Conservation (phyloP, 1,140 invertebrate genomes). For the Cyclargus thomasi region DNA sequence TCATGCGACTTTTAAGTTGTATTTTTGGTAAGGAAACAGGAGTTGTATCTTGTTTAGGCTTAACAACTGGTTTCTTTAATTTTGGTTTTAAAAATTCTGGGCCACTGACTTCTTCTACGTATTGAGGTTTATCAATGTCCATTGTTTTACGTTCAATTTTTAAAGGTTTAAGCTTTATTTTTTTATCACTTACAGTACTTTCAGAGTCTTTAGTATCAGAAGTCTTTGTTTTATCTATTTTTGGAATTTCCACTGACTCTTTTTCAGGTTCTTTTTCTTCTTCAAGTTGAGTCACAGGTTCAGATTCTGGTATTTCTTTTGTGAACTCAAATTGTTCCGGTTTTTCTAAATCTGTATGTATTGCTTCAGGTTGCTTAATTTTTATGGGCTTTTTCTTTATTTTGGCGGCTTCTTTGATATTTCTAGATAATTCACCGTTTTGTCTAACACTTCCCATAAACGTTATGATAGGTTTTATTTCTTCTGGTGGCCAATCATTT, state of each 20-base stretch:
- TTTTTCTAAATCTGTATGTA: constrained; percentile 76
- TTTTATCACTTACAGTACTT: constrained; percentile 22
- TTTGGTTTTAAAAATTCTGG: constrained; percentile 79
- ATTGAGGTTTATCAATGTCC: constrained; percentile 50
- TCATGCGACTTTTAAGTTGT: constrained; percentile 80
- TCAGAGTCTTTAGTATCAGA: background rate
- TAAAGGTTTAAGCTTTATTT: constrained; percentile 50
- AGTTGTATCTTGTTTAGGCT: constrained; percentile 71
- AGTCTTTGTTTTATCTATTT: background rate
- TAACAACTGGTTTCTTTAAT: constrained; percentile 76
- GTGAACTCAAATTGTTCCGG: constrained; percentile 64
- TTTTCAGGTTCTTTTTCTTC: background rate
- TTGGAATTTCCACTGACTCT: background rate
- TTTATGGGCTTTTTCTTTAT: constrained; percentile 78
- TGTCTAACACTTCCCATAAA: constrained; percentile 76
- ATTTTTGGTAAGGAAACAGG: constrained; percentile 78
- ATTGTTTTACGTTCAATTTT: constrained; percentile 61
- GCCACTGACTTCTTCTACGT: constrained; percentile 58
- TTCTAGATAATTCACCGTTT: constrained; percentile 81
- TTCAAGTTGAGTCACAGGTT: constrained; percentile 14
- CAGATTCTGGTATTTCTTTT: constrained; percentile 32
- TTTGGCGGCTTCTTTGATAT: constrained; percentile 80
- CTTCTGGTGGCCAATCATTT: constrained; percentile 77
- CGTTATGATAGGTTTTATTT: constrained; percentile 70
- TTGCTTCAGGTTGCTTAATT: constrained; percentile 62